These are phyloP conservation scores for Sinocyclocheilus maitianheensis DNA, from an alignment of 2,113 vertebrate genomes.

Conservation along the genomic window DNA sequence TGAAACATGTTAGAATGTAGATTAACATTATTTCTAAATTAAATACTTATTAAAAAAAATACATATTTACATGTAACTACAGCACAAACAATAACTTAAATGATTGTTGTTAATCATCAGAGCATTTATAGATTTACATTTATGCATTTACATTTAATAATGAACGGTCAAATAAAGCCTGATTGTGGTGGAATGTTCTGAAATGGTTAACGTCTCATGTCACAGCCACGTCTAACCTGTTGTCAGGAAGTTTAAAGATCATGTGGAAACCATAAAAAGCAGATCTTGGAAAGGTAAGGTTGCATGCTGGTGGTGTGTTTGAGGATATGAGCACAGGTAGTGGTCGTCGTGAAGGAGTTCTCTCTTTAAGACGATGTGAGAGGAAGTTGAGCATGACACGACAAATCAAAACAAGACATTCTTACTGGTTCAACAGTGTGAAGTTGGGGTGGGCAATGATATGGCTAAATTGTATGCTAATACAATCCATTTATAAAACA, in stretches of 20 bases:
- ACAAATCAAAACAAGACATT: neutral
- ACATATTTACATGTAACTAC: too few species aligned
- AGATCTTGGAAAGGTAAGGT: slow-evolving; percentile 58
- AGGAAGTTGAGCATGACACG: slow-evolving; percentile 27
- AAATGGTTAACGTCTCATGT: slow-evolving; percentile 47
- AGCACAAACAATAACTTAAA: neutral
- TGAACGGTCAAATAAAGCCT: neutral
- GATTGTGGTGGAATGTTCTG: neutral
- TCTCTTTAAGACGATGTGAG: slow-evolving; percentile 10
- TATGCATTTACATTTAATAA: neutral
- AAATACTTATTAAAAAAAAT: too few species aligned
- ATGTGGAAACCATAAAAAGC: slow-evolving; percentile 64
- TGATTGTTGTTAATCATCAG: neutral
- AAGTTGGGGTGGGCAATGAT: neutral
- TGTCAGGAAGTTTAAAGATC: slow-evolving; percentile 50
- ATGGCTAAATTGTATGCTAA: neutral
- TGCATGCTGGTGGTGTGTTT: slow-evolving; percentile 51
- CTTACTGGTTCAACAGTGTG: neutral
- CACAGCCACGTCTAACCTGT: slow-evolving; percentile 44
- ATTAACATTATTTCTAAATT: neutral
- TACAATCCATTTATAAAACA: neutral
- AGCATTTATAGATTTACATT: neutral
- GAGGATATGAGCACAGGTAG: slow-evolving; percentile 62
- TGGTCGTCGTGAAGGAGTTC: slow-evolving; percentile 47
- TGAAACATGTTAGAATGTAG: neutral